Conservation (phyloP, 2,888 invertebrate species). For the Ectobius pallidus region DNA sequence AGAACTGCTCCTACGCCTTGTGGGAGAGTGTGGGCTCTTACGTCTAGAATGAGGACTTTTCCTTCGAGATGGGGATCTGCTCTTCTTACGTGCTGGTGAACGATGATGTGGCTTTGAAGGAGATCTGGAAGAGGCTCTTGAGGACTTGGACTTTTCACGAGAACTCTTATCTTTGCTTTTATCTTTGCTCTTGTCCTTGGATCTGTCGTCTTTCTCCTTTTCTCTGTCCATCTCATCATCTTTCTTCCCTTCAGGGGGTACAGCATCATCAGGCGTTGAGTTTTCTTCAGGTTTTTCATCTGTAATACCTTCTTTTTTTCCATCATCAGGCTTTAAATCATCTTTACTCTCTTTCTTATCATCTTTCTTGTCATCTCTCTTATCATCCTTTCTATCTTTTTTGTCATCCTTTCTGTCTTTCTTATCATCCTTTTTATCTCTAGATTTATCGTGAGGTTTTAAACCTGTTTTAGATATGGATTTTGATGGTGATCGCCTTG, state of each 20-base stretch:
- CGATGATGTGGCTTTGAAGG: constrained; percentile 43
- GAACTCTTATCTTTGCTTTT: constrained; percentile 38
- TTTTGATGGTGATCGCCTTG: constrained; percentile 55
- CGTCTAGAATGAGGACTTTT: constrained; percentile 50
- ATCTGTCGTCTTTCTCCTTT: constrained; percentile 38
- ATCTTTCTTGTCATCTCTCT: constrained; percentile 47
- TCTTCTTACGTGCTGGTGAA: constrained; percentile 46
- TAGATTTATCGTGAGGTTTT: constrained; percentile 53
- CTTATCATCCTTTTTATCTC: constrained; percentile 47
- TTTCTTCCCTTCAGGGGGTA: constrained; percentile 25
- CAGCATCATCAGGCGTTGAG: constrained; percentile 17
- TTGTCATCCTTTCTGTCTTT: constrained; percentile 37
- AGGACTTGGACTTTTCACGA: constrained; percentile 39
- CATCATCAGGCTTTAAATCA: constrained; percentile 25
- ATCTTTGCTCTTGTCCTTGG: constrained; percentile 43
- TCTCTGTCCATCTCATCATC: constrained; percentile 36
- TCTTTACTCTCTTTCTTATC: constrained; percentile 37
- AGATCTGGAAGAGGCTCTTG: constrained; percentile 41
- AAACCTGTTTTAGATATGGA: constrained; percentile 56
- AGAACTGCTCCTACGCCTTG: constrained; percentile 45
- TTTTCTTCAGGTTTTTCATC: constrained; percentile 14
- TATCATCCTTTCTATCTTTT: constrained; percentile 37
- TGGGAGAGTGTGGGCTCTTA: constrained; percentile 36
- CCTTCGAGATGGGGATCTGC: constrained; percentile 57
- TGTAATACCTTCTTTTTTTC: constrained; percentile 12